Evolutionary conservation across 2,797 vertebrate species (phyloP).

Genomic region (Lacerta viridis): DNA sequence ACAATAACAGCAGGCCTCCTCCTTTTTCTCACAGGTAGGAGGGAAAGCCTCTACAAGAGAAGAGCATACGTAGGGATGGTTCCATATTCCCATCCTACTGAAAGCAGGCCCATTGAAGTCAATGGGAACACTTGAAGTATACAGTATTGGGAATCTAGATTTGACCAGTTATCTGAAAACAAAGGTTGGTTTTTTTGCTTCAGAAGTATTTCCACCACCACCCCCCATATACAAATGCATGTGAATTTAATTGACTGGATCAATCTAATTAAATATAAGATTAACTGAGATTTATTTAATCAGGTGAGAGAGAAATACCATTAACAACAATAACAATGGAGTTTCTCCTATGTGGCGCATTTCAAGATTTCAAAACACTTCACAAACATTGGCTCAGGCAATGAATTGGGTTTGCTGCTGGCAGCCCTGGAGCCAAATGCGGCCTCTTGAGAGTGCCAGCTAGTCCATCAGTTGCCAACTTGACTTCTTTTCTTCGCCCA

Average conservation of each 20-base stretch:
- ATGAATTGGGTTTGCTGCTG: background rate
- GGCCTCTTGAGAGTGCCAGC: background rate
- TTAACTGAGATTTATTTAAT: background rate
- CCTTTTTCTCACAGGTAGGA: background rate
- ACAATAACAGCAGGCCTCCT: background rate
- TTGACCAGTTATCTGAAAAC: background rate
- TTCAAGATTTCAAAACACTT: background rate
- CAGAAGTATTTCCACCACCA: background rate
- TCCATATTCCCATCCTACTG: too few species aligned
- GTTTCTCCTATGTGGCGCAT: background rate
- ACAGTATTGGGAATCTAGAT: too few species aligned
- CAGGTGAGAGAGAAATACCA: too few species aligned
- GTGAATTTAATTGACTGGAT: background rate
- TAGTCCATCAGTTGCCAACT: too few species aligned
- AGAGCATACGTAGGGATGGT: too few species aligned
- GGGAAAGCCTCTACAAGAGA: background rate
- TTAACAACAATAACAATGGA: background rate
- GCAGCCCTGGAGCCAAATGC: background rate
- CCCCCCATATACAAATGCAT: background rate
- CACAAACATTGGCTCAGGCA: background rate
- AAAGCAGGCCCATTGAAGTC: too few species aligned
- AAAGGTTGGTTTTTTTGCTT: background rate
- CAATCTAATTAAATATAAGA: background rate
- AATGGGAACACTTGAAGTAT: too few species aligned
- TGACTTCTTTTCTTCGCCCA: background rate